These are phyloP conservation scores for Diarsia dahlii DNA, from an alignment of 2,888 invertebrate genomes.

Conservation along the genomic window DNA sequence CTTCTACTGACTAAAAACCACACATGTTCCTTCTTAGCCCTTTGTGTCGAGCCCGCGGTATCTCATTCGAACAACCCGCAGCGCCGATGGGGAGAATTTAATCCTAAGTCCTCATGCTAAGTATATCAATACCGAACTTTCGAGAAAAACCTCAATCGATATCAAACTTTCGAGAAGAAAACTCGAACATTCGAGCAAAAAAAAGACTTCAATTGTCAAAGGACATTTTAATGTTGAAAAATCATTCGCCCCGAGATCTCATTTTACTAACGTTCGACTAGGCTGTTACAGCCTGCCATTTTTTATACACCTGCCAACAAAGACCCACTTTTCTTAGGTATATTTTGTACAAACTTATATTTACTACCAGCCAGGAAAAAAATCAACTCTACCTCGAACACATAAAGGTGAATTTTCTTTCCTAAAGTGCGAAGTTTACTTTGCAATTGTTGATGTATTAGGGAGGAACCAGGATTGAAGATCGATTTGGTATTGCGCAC, in stretches of 20 bases:
- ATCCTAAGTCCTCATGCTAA: background rate
- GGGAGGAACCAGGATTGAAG: conserved; percentile 67
- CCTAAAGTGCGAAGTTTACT: conserved; percentile 32
- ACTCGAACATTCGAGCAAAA: conserved; percentile 1
- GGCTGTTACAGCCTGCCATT: conserved; percentile 74
- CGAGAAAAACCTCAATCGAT: conserved; percentile 19
- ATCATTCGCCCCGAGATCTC: conserved; percentile 64
- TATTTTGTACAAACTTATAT: conserved; percentile 62
- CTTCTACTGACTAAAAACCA: too few relatives aligned
- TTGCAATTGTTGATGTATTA: conserved; percentile 65
- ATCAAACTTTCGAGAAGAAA: background rate
- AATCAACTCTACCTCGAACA: conserved; percentile 28
- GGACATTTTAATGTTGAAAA: conserved; percentile 66
- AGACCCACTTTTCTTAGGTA: conserved; percentile 74
- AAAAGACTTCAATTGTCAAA: conserved; percentile 43
- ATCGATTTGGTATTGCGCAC: conserved; percentile 66
- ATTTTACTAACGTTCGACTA: conserved; percentile 69
- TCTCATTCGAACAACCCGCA: too few relatives aligned
- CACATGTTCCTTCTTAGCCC: too few relatives aligned
- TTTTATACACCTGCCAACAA: conserved; percentile 82
- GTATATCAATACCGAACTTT: background rate
- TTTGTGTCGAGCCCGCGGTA: too few relatives aligned
- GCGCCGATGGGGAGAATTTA: too few relatives aligned
- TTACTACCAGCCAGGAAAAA: background rate
- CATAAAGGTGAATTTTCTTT: conserved; percentile 25